Evolutionary conservation across 92 coral and sea anemone species (phyloP).

Genomic region (Epizoanthus ramosus): DNA sequence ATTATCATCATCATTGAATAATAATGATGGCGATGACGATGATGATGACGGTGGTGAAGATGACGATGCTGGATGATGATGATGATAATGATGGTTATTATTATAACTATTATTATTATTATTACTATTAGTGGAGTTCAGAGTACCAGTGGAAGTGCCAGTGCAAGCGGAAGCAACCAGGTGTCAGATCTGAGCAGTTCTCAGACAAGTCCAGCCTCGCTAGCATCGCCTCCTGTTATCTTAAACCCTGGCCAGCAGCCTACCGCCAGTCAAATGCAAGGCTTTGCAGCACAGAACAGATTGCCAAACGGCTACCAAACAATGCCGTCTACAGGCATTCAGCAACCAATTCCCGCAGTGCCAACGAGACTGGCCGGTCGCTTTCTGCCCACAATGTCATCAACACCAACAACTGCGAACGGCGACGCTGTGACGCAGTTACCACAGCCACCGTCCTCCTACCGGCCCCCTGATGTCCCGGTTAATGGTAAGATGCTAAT

Average conservation of each 20-base stretch:
- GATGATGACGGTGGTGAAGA: too few relatives aligned
- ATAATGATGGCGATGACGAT: too few relatives aligned
- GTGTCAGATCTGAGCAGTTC: conserved; percentile 23
- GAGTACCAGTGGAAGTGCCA: background rate
- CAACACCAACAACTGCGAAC: conserved; percentile 67
- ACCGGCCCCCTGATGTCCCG: background rate
- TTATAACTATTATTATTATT: too few relatives aligned
- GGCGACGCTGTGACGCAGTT: conserved; percentile 20
- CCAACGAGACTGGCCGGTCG: conserved; percentile 56
- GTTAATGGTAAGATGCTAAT: conserved; percentile 14
- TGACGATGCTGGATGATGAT: too few relatives aligned
- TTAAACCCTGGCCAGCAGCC: conserved; percentile 24
- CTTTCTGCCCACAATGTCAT: conserved; percentile 79
- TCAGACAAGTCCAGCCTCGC: conserved; percentile 24
- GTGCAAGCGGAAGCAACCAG: conserved; percentile 9
- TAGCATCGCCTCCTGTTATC: conserved; percentile 37
- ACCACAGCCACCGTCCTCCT: conserved; percentile 38
- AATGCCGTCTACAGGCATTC: conserved; percentile 31
- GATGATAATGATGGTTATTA: too few relatives aligned
- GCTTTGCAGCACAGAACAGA: conserved; percentile 27
- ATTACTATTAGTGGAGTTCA: conserved; percentile 1
- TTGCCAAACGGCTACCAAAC: conserved; percentile 10
- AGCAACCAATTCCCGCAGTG: conserved; percentile 14
- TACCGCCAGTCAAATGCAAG: conserved; percentile 19
- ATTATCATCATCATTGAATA: too few relatives aligned